Percentiles rank a stretch among this genome's conserved stretches.
Evolutionary conservation across 2,113 vertebrate genomes (phyloP).

Genomic region (Xenotilapia longispinis): DNA sequence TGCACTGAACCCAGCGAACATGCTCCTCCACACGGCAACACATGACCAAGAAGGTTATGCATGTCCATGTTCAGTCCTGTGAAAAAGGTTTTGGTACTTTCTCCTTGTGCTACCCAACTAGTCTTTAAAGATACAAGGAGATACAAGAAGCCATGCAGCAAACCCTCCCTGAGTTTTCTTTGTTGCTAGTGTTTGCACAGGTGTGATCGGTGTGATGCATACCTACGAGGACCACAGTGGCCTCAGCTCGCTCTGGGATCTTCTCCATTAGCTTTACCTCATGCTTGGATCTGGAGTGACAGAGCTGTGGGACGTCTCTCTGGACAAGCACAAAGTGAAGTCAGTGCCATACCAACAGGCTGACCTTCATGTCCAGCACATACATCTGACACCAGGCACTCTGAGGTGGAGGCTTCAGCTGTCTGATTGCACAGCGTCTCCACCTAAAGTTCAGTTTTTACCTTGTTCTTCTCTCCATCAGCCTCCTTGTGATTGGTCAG

Average conservation of each 20-base stretch:
- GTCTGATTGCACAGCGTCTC: neutral
- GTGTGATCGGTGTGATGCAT: neutral
- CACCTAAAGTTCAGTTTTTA: neutral
- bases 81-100: neutral
- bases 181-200: neutral
- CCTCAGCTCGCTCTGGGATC: constrained; percentile 85
- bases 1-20: neutral
- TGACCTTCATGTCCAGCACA: neutral
- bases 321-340: neutral
- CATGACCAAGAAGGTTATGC: neutral
- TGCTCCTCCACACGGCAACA: neutral
- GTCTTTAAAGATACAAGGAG: neutral
- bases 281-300: constrained; percentile 82
- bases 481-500: constrained; percentile 68
- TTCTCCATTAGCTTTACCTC: constrained; percentile 90
- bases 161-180: neutral
- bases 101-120: neutral
- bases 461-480: constrained; percentile 76
- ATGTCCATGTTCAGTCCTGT: neutral
- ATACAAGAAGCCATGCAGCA: neutral
- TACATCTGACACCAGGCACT: neutral
- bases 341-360: neutral
- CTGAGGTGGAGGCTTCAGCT: neutral
- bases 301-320: constrained; percentile 53
- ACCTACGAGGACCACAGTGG: constrained; percentile 91